Percentiles rank a stretch among this genome's conserved stretches.
Conservation (phyloP, 2,113 vertebrate genomes). For the Actenoides lindsayi region DNA sequence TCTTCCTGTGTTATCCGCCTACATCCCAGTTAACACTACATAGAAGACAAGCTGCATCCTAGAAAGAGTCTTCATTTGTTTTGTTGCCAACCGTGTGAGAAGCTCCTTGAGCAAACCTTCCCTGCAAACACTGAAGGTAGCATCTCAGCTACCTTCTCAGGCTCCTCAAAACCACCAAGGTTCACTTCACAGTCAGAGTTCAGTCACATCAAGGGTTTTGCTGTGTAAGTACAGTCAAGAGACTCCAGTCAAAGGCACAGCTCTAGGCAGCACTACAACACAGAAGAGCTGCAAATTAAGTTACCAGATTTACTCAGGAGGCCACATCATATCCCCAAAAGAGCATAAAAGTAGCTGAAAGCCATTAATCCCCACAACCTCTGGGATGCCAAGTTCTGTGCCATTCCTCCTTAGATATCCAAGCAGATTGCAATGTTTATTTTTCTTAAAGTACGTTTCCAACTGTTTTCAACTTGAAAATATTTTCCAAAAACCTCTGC, state of each 20-base stretch:
- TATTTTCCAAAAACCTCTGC: conserved; percentile 52
- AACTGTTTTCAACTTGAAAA: conserved; percentile 62
- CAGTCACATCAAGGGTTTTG: not conserved
- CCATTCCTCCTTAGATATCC: not conserved
- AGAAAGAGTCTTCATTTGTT: not conserved
- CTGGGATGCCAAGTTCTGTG: not conserved
- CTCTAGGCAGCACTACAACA: not conserved
- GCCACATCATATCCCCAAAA: not conserved
- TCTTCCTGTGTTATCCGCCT: not conserved
- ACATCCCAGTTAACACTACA: not conserved
- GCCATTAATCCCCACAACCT: not conserved
- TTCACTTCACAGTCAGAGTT: not conserved
- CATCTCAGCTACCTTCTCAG: not conserved
- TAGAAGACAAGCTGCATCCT: not conserved
- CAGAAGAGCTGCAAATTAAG: not conserved
- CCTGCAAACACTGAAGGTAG: not conserved
- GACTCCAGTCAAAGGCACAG: not conserved
- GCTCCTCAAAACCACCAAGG: not conserved
- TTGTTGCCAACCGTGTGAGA: fast-evolving
- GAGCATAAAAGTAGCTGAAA: not conserved
- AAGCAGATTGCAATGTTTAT: conserved; percentile 56
- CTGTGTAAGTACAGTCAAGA: not conserved
- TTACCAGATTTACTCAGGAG: not conserved
- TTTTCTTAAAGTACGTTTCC: conserved; percentile 43
- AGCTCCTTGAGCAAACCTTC: not conserved